Percentiles rank a stretch among this genome's conserved stretches.
Conservation (phyloP, 2,888 invertebrate genomes). For the Pseudococcus viburni region DNA sequence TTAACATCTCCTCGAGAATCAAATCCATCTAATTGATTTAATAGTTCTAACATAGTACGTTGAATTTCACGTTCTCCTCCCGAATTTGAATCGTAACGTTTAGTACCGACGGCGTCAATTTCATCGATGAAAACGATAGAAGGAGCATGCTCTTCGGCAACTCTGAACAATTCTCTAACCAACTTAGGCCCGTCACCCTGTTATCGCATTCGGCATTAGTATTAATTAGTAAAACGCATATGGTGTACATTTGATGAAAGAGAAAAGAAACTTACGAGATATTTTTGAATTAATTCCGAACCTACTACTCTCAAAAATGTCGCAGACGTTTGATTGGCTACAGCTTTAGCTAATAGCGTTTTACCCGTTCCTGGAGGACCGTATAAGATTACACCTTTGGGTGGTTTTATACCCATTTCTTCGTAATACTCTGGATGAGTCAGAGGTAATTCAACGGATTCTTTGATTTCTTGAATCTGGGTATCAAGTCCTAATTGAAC, state of each 20-base stretch:
- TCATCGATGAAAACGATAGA: conserved; percentile 99
- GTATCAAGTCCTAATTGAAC: conserved; percentile 82
- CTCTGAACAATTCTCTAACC: conserved; percentile 96
- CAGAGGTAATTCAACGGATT: conserved; percentile 97
- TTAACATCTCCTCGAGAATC: conserved; percentile 97
- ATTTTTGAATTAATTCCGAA: conserved; percentile 99
- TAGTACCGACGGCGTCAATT: conserved; percentile 99
- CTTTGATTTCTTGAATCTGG: conserved; percentile 98
- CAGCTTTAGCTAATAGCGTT: conserved; percentile 97
- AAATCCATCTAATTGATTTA: conserved; percentile 98
- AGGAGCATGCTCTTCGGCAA: conserved; percentile 99
- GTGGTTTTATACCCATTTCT: conserved; percentile 99
- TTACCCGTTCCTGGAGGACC: conserved; percentile 99
- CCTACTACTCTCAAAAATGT: conserved; percentile 99
- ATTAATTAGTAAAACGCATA: background rate
- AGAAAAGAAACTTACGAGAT: conserved; percentile 78
- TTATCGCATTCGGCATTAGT: background rate
- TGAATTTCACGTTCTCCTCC: conserved; percentile 99
- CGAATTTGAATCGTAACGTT: conserved; percentile 98
- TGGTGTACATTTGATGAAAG: background rate
- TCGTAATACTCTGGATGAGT: conserved; percentile 99
- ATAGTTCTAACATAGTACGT: conserved; percentile 97
- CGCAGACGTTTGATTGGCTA: conserved; percentile 99
- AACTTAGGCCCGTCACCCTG: conserved; percentile 98
- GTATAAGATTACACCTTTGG: conserved; percentile 98